Base-by-base conservation (phyloP, 2,888 invertebrate species). In the Nudaria mundana region DNA sequence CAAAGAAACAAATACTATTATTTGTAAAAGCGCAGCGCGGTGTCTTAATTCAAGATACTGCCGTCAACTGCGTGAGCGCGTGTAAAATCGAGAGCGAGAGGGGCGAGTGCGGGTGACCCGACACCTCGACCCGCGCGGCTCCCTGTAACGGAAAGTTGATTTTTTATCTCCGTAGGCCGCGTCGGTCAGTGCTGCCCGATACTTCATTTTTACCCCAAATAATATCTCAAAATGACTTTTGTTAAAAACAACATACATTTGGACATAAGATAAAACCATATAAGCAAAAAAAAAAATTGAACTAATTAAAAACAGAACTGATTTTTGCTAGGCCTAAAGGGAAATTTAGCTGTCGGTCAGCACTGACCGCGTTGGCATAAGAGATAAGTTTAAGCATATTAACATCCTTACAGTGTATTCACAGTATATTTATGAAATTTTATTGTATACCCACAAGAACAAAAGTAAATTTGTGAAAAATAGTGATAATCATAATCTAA, bases 41-140 rank as follows among this genome's bases (percentile, higher is more conserved):
- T 16, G 23, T 13, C 22, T 22, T 8, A 22, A 1, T 5, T 31
- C 23, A 22, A 22, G 23, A 12, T 31, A 2, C 13, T 12, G 31
- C 3, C 31, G 22, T 1, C 13, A 31, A 31, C 31, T 31, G 31
- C 23, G 22, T 11, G 11, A 12, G 31, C 31, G 22, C 20, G 13
- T 3, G 15, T 8, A 6, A 2, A n/a, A 10, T 7, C 11, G 30
- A 10, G 20, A 6, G 10, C n/a, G 20, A 3, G 30, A 11, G 12
- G 15, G 3, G 30, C 23, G 20, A 11, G 16, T 3, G 18, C 18
- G 18, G 18, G 18, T 18, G 18, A 18, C 18, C 30, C 13, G 45
- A 49, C 49, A 48, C 49, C 43, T 42, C 47, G 44, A 49, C 49
- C 48, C 52, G 47, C 44, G 42, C 47, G 49, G 39, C 49, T 32